A percentile compares a stretch with the other conserved stretches of the same genome.
Conservation (phyloP, 2,113 vertebrate species). For the Heterotilapia buettikoferi region DNA sequence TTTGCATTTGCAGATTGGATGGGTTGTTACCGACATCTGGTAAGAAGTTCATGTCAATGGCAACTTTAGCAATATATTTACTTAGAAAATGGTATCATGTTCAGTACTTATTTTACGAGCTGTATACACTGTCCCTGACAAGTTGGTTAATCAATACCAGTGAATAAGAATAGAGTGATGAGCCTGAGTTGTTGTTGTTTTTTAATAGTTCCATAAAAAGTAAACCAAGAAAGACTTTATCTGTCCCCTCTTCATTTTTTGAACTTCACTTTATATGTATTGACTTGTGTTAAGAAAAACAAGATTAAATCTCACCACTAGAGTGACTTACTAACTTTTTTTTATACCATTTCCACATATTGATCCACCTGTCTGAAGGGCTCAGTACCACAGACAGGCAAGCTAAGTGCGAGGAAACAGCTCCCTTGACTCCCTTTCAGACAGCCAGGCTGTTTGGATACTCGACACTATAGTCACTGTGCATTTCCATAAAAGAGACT, state of each 20-base stretch:
- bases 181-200: not conserved
- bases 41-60: not conserved
- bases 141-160: not conserved
- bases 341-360: not conserved
- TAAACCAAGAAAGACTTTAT: not conserved
- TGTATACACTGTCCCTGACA: not conserved
- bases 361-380: not conserved
- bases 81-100: not conserved
- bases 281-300: not conserved
- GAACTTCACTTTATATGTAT: not conserved
- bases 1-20: not conserved
- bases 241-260: not conserved
- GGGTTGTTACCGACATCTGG: not conserved
- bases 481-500: constrained; percentile 60
- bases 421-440: not conserved
- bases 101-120: not conserved
- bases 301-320: not conserved
- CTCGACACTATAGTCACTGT: constrained; percentile 26
- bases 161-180: not conserved
- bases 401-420: not conserved
- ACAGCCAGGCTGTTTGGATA: not conserved
- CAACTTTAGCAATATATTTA: not conserved
- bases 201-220: not conserved
- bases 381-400: not conserved
- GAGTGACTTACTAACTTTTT: not conserved